A percentile compares a stretch with the other conserved stretches of the same genome.
These are phyloP conservation scores for Battus philenor DNA, from an alignment of 1,140 invertebrate species.

Conservation along the genomic window DNA sequence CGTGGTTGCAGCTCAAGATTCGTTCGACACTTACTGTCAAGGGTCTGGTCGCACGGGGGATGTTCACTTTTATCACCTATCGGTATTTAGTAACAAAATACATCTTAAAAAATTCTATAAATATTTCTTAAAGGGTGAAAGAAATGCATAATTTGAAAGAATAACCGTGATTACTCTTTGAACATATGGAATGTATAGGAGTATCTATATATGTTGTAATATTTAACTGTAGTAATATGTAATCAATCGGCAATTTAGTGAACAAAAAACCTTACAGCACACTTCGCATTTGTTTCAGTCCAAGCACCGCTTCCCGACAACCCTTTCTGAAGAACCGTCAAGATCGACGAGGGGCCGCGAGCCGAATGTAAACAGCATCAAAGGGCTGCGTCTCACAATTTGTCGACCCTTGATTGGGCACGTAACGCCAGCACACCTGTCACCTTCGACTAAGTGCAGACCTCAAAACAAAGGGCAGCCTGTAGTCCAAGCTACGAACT, in stretches of 20 bases:
- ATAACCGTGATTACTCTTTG: neutral
- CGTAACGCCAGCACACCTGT: conserved; percentile 44
- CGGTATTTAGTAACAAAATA: too few relatives aligned
- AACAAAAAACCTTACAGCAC: neutral
- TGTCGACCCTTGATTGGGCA: conserved; percentile 55
- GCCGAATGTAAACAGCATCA: conserved; percentile 44
- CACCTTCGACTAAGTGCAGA: conserved; percentile 49
- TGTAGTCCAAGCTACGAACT: conserved; percentile 21
- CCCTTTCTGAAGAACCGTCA: conserved; percentile 24
- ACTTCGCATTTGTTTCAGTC: conserved; percentile 9
- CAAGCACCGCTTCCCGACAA: conserved; percentile 12
- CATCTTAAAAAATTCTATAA: too few relatives aligned
- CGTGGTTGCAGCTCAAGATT: too few relatives aligned
- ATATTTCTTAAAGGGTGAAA: too few relatives aligned
- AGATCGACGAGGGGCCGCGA: conserved; percentile 30
- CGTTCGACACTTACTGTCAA: too few relatives aligned
- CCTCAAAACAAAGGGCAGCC: conserved; percentile 40
- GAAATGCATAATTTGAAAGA: too few relatives aligned
- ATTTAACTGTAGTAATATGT: too few relatives aligned
- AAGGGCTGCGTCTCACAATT: conserved; percentile 51
- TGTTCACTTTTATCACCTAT: too few relatives aligned
- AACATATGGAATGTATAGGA: neutral
- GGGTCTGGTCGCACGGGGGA: too few relatives aligned
- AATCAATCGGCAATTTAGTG: too few relatives aligned
- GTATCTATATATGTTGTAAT: too few relatives aligned